phyloP scores from a whole-genome alignment of 2,797 vertebrate genomes.

The Gambelia wislizenii region DNA sequence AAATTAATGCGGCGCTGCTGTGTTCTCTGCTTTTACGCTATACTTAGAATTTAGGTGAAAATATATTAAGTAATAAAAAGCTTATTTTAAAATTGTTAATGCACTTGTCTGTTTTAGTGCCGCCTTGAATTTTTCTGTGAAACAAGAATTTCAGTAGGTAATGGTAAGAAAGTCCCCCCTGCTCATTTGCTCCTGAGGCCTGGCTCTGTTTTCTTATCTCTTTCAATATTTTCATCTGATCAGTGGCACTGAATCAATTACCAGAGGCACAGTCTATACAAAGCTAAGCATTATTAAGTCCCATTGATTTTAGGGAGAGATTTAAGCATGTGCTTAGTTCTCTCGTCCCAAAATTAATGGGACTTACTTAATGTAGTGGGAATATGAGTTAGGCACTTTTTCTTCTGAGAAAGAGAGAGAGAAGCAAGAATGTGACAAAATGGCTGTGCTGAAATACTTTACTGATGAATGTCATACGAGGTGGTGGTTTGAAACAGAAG shows the following conservation, averaged over 20 bases:
- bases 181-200: background rate
- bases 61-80: slow-evolving; percentile 74
- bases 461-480: background rate
- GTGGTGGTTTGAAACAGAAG: background rate
- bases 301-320: background rate
- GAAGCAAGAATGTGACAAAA: background rate
- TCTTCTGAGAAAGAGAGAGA: background rate
- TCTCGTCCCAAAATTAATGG: background rate
- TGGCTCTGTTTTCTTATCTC: background rate
- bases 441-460: background rate
- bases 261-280: background rate
- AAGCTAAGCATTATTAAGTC: background rate
- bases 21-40: slow-evolving; percentile 65
- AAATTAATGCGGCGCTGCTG: slow-evolving; percentile 73
- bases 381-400: background rate
- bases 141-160: slow-evolving; percentile 56
- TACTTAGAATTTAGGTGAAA: slow-evolving; percentile 70
- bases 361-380: background rate
- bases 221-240: background rate
- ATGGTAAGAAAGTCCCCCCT: slow-evolving; percentile 33
- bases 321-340: background rate
- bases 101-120: slow-evolving; percentile 69
- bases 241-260: slow-evolving; percentile 1
- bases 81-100: slow-evolving; percentile 76
- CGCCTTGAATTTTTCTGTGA: slow-evolving; percentile 34